A percentile compares a stretch with the other conserved stretches of the same genome.
phyloP scores from a whole-genome alignment of 2,888 invertebrate species.

The Eutolmus rufibarbis region DNA sequence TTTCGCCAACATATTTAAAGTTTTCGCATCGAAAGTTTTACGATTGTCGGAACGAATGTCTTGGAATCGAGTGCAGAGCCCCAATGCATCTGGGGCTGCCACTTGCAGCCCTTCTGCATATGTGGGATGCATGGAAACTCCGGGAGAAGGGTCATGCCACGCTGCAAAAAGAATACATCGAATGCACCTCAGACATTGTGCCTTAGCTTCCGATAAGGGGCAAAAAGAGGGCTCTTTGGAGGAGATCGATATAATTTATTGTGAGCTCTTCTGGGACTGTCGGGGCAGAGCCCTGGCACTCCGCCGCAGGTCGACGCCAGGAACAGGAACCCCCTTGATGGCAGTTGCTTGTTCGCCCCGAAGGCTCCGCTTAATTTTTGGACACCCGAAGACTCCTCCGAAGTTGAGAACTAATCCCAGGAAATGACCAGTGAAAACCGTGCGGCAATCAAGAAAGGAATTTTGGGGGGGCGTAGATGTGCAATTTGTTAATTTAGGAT shows the following conservation, averaged over 20 bases:
- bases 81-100: constrained; percentile 16
- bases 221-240: background rate
- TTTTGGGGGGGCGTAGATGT: background rate
- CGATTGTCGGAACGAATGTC: constrained; percentile 30
- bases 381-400: background rate
- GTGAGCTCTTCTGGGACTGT: background rate
- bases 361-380: background rate
- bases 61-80: constrained; percentile 13
- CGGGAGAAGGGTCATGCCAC: background rate
- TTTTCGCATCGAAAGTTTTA: constrained; percentile 40
- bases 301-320: background rate
- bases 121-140: background rate
- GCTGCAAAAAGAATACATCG: background rate
- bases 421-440: constrained; percentile 2
- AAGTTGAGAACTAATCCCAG: background rate
- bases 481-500: background rate
- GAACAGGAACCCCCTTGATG: background rate
- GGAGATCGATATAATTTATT: constrained; percentile 14
- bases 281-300: background rate
- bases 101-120: background rate
- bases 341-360: background rate
- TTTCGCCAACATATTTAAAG: constrained; percentile 35
- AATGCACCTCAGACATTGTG: constrained; percentile 8
- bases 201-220: background rate
- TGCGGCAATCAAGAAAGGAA: background rate